These are phyloP conservation scores for Ridgeia piscesae DNA, from an alignment of 1,140 invertebrate genomes.

Conservation along the genomic window DNA sequence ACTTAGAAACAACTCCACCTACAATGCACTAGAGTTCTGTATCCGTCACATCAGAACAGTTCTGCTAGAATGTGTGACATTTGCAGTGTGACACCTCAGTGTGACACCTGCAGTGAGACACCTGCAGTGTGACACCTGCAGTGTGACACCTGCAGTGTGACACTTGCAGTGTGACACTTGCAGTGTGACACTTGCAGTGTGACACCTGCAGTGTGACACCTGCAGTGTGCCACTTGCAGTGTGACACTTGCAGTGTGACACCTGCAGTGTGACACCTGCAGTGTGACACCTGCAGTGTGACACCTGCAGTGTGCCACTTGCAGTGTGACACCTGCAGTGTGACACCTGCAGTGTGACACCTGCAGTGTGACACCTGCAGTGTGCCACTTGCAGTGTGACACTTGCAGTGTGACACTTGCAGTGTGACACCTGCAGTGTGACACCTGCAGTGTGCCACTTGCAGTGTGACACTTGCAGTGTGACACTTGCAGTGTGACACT, in stretches of 20 bases:
- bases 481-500: not conserved
- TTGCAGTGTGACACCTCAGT: not conserved
- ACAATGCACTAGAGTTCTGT: not conserved
- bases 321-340: not conserved
- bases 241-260: not conserved
- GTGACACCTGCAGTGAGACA: not conserved
- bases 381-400: no score
- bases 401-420: not conserved
- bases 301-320: no score
- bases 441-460: not conserved
- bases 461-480: not conserved
- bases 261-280: not conserved
- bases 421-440: not conserved
- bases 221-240: not conserved
- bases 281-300: not conserved
- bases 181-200: not conserved
- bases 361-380: not conserved
- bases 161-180: not conserved
- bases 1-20: not conserved
- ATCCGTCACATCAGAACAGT: not conserved
- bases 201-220: not conserved
- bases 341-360: not conserved
- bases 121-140: not conserved
- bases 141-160: not conserved
- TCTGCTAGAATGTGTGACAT: not conserved